Base-by-base conservation (phyloP, 2,888 invertebrate species). In the Gymnocheta viridis region DNA sequence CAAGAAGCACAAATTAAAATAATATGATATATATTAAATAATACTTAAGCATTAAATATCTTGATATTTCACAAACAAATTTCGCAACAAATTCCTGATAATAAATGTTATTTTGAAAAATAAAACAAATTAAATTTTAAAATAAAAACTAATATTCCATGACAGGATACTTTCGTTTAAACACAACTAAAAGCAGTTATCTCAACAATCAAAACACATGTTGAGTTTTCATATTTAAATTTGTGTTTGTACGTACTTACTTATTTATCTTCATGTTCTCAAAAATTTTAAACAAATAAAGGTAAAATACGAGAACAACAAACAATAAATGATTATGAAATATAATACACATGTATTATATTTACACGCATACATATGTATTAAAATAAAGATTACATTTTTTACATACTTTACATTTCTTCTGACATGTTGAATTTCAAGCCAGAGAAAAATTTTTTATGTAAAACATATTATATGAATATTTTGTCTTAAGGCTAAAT, bases 141-240 rank as follows among this genome's bases (percentile, higher is more conserved):
- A 29, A 47, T 19, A n/a, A 12, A 27, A 19, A 29, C 27, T 12
- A 47, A 29, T 47, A 19, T 17, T 47, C 4, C 29, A 12, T 47
- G 32, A 49, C 19, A 35, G 22, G 9, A 49, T 32, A 22, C 35
- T 27, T 44, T 24, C 9, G 5, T n/a, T n/a, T n/a, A n/a, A n/a
- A n/a, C n/a, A n/a, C n/a, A n/a, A n/a, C n/a, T n/a, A n/a, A n/a
- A n/a, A n/a, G n/a, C n/a, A n/a, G n/a, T n/a, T n/a, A n/a, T n/a
- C n/a, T n/a, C n/a, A n/a, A n/a, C n/a, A n/a, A n/a, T n/a, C n/a
- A n/a, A 60, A 67, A 60, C 67, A 77, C 77, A 77, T 77, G 77
- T 60, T 67, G 67, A 67, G 49, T 77, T 67, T 77, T 49, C 32
- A 32, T 67, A 17, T 49, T 17, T n/a, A n/a, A n/a, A n/a, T n/a